A percentile compares a stretch with the other conserved stretches of the same genome.
Evolutionary conservation across 2,797 vertebrate genomes (phyloP).

Genomic region (Ptychobarbus kaznakovi): DNA sequence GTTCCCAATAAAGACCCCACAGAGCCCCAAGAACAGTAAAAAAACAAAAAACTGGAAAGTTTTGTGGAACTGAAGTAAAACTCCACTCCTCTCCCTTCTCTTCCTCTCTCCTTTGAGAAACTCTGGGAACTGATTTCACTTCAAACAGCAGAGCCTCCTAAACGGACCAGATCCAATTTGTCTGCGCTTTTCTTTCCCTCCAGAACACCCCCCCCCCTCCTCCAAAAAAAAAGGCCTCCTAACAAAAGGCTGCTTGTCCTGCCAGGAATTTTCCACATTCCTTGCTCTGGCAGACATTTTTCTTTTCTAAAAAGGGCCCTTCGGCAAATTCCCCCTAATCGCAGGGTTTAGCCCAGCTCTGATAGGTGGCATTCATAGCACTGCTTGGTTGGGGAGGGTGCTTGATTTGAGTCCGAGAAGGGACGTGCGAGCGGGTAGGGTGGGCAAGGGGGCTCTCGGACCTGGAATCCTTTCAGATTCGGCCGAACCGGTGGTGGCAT

Average conservation of each 20-base stretch:
- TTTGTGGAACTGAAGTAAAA: conserved; percentile 64
- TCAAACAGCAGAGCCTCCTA: conserved; percentile 83
- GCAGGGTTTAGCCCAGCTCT: conserved; percentile 87
- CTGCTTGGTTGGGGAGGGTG: conserved; percentile 80
- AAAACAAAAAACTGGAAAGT: conserved; percentile 39
- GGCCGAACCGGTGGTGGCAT: conserved; percentile 79
- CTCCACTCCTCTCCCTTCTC: conserved; percentile 42
- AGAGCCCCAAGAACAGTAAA: conserved; percentile 38
- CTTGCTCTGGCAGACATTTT: conserved; percentile 94
- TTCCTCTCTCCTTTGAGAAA: conserved; percentile 65
- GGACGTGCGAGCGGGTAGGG: conserved; percentile 24
- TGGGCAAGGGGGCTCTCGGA: conserved; percentile 39
- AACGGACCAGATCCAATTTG: conserved; percentile 85
- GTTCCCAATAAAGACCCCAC: conserved; percentile 46
- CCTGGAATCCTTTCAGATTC: conserved; percentile 82
- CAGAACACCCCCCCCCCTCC: conserved; percentile 78
- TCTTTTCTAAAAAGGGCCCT: conserved; percentile 93
- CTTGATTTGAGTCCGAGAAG: conserved; percentile 73
- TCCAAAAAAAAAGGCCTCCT: conserved; percentile 69
- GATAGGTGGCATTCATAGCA: conserved; percentile 94
- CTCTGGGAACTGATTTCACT: conserved; percentile 82
- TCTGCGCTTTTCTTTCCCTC: conserved; percentile 91
- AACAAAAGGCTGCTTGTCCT: conserved; percentile 95
- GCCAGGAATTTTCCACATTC: conserved; percentile 97
- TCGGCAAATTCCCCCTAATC: conserved; percentile 95